Evolutionary conservation across 2,113 vertebrate species (phyloP), one percentile per base, ranked within the genome.

Genomic region (Tichodroma muraria): DNA sequence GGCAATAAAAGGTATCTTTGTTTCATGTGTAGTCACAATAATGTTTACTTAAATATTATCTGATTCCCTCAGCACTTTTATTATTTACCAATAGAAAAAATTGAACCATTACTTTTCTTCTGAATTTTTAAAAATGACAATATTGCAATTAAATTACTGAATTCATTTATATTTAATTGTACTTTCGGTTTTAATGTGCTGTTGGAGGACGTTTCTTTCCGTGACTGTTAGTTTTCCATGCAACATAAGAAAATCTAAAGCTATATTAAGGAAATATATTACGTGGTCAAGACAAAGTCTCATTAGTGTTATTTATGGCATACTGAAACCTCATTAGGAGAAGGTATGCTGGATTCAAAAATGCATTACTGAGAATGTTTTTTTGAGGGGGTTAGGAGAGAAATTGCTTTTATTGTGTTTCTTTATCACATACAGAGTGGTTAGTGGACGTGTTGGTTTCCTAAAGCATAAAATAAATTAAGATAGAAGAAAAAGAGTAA

Each of bases 131-230:
- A 98, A 97, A 97, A 95, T 91, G 8, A 97, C 96, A 94, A 92
- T 94, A 91, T 85, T 95, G 96, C 97, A 97, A 97, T 98, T 98
- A 98, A 98, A 97, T 98, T 97, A 98, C 97, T 93, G 96, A 96
- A 98, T 98, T 98, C 93, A 98, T 98, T 98, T 98, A 97, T 98
- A 98, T 98, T 98, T 98, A 98, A 98, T 98, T 98, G 97, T 97
- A 91, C 80, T 96, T 97, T 97, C 83, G 80, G 81, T 97, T 98
- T 98, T 98, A 98, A 97, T 98, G 97, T 96, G 94, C 93, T 97
- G 61, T 95, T 93, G 95, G 96, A 98, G 50, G 95, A 97, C 94
- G 87, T 97, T 98, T 97, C 97, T 98, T 98, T 97, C 91, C 2
- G 38, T 88, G 96, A 97, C 96, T 97, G 97, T 98, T 98, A 96